Percentiles rank a stretch among this genome's conserved stretches.
Evolutionary conservation across 2,797 vertebrate species (phyloP).

Genomic region (Acanthurus lineatus): DNA sequence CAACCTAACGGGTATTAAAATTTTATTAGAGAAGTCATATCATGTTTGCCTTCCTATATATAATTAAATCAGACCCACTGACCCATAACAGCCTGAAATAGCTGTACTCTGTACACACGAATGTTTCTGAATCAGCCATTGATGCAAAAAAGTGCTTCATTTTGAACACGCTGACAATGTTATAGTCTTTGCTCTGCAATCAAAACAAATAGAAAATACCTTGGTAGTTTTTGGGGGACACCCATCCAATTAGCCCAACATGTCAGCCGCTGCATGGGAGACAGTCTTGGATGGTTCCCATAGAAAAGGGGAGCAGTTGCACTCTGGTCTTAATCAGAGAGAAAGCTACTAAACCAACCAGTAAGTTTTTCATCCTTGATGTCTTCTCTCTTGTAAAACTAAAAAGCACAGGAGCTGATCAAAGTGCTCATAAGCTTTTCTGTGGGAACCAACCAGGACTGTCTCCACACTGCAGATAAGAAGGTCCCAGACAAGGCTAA

Average conservation of each 20-base stretch:
- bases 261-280: neutral
- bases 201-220: neutral
- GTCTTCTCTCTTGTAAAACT: neutral
- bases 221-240: neutral
- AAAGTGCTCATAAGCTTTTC: neutral
- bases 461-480: neutral
- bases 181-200: neutral
- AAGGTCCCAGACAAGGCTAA: neutral
- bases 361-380: neutral
- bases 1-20: neutral
- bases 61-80: conserved; percentile 1
- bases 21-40: neutral
- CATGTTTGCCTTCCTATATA: neutral
- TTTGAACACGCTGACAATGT: no score
- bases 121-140: neutral
- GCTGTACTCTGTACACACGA: neutral
- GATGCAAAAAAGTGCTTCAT: neutral
- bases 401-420: neutral
- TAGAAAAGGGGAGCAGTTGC: neutral
- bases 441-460: neutral
- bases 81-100: neutral
- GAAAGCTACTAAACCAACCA: neutral
- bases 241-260: neutral
- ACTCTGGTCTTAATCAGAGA: neutral
- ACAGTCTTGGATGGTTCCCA: neutral